A percentile compares a stretch with the other conserved stretches of the same genome.
Evolutionary conservation across 1,140 invertebrate species (phyloP).

Genomic region (Drosophila paulistorum): DNA sequence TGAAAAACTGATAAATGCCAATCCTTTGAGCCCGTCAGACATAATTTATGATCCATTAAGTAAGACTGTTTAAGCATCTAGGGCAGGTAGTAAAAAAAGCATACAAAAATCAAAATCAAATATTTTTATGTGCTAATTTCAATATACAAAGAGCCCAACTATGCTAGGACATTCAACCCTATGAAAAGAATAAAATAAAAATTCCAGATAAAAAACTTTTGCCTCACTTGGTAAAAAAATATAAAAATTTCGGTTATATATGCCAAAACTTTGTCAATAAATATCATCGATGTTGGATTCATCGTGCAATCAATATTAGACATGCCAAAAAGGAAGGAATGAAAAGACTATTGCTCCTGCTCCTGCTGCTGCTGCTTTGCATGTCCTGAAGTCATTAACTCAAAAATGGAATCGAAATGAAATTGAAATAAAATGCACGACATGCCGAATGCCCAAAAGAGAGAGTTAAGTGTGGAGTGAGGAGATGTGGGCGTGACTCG

Average conservation of each 20-base stretch:
- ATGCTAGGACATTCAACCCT: constrained; percentile 13
- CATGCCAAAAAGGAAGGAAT: constrained; percentile 24
- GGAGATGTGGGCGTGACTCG: not conserved
- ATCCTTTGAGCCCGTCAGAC: not conserved
- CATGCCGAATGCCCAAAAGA: constrained; percentile 44
- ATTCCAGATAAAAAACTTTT: constrained; percentile 34
- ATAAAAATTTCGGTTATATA: constrained; percentile 50
- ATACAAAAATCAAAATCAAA: constrained; percentile 15
- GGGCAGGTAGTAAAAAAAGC: constrained; percentile 3
- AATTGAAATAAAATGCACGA: constrained; percentile 76
- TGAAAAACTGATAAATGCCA: not conserved
- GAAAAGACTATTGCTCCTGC: constrained; percentile 22
- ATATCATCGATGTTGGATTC: constrained; percentile 56
- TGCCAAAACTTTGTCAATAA: constrained; percentile 71
- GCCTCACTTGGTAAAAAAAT: constrained; percentile 13
- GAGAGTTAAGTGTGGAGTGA: constrained; percentile 30
- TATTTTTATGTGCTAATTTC: constrained; percentile 16
- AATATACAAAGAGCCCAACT: not conserved
- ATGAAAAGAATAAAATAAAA: not conserved
- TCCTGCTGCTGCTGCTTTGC: constrained; percentile 50
- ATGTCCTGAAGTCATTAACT: constrained; percentile 75
- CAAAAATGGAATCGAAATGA: constrained; percentile 72
- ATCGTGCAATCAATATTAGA: constrained; percentile 44
- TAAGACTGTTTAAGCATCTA: not conserved
- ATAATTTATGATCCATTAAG: constrained; percentile 4